Percentiles rank a stretch among this genome's conserved stretches.
Evolutionary conservation across 2,888 invertebrate genomes (phyloP).

Genomic region (Linyphia triangularis): DNA sequence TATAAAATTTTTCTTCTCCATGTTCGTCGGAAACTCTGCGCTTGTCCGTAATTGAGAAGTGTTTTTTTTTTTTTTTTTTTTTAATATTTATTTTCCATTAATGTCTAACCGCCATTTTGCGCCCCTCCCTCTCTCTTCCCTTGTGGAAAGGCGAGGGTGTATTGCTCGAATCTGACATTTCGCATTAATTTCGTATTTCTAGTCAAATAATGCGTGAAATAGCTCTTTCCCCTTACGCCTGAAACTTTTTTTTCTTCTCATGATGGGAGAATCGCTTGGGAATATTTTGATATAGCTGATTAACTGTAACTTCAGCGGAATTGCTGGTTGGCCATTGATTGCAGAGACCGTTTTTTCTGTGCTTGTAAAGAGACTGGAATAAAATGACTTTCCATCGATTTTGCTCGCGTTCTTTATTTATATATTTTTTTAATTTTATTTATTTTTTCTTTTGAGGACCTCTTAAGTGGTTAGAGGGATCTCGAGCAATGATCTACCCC

Average conservation of each 20-base stretch:
- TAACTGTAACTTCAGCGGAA: conserved; percentile 72
- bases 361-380: neutral
- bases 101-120: conserved; percentile 42
- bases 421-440: conserved; percentile 32
- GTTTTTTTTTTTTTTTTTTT: conserved; percentile 28
- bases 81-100: conserved; percentile 63
- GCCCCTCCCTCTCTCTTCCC: neutral
- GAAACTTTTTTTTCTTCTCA: neutral
- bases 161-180: conserved; percentile 54
- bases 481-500: conserved; percentile 64
- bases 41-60: conserved; percentile 63
- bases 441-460: conserved; percentile 55
- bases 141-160: conserved; percentile 17
- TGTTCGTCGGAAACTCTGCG: conserved; percentile 20
- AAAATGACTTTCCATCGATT: conserved; percentile 70
- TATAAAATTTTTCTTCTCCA: conserved; percentile 53
- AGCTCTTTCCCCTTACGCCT: conserved; percentile 42
- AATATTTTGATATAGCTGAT: conserved; percentile 63
- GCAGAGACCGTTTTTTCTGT: conserved; percentile 41
- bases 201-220: conserved; percentile 74
- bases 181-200: conserved; percentile 72
- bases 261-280: neutral
- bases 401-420: conserved; percentile 11
- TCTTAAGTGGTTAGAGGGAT: conserved; percentile 66
- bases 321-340: conserved; percentile 58